Percentiles rank a stretch among this genome's conserved stretches.
Conservation (phyloP, 37 sponge, comb jelly and placozoan species). For the Aplysina aerophoba region DNA sequence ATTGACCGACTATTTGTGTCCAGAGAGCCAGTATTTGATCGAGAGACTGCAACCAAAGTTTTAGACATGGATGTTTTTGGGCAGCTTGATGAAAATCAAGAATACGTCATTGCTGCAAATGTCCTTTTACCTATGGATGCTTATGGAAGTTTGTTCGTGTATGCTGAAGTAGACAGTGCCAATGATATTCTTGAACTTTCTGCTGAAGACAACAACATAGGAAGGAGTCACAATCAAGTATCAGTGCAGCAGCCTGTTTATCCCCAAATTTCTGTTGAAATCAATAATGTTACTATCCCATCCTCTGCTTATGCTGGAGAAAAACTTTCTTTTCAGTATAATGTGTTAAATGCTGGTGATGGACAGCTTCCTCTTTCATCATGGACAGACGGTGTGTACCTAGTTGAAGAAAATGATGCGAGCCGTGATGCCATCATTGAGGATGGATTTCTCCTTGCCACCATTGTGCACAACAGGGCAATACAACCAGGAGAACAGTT, state of each 20-base stretch:
- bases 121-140: constrained; percentile 1
- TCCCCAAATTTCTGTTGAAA: neutral
- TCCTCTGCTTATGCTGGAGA: constrained; percentile 14
- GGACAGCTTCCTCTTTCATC: neutral
- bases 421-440: neutral
- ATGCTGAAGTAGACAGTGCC: constrained; percentile 12
- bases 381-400: constrained; percentile 36
- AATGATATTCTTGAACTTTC: constrained; percentile 19
- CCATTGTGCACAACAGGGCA: constrained; percentile 5
- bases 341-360: constrained; percentile 28
- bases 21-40: neutral
- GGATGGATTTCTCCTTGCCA: constrained; percentile 10
- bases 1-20: constrained; percentile 23
- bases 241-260: neutral
- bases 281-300: neutral
- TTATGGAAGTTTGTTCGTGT: constrained; percentile 11
- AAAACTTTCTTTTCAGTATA: neutral
- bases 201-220: constrained; percentile 40
- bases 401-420: neutral
- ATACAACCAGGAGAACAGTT: neutral
- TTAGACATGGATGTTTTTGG: neutral
- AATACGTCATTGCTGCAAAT: neutral
- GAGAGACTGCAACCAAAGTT: neutral
- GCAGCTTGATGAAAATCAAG: neutral
- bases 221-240: neutral